Evolutionary conservation across 2,113 vertebrate genomes (phyloP), one percentile per base, ranked within the genome.

Genomic region (Phylloscopus trochilus): DNA sequence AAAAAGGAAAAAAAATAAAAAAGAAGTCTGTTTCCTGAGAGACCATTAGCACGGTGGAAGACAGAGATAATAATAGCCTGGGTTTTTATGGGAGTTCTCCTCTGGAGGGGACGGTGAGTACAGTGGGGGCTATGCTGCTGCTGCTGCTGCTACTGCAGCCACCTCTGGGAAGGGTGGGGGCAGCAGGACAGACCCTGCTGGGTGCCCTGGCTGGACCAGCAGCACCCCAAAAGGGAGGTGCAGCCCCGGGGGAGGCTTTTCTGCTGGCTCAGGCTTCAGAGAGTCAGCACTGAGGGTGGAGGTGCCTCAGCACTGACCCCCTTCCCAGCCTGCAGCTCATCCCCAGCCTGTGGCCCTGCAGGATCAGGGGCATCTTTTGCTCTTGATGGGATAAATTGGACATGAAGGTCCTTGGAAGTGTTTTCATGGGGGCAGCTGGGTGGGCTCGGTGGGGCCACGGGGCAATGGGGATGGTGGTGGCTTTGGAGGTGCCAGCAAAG

Each of bases 11-110:
- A 28, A 18, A 53, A 17, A 52, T 63, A 51, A 53, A n/a, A 33
- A 63, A 72, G 5, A 20, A 0, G 47, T 63, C 83, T 80, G 78
- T 92, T 95, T 96, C 95, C 94, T 92, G 94, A 96, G 96, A 95
- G 95, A 92, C 93, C 94, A 94, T 95, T 90, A 95, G 89, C 85
- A 92, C 41, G 28, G 87, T 90, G 85, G 94, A 89, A 97, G 95
- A 92, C 78, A 2, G 83, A 81, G 91, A 91, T 93, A 96, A 95
- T 77, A 94, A 96, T 92, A 92, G 90, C 89, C 72, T 28, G 79
- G 88, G 69, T 52, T 72, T 74, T 74, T 52, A 96, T n/a, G 84
- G 93, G 83, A 86, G 92, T 19, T 92, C 72, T 84, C 69, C 67
- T 80, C 87, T 73, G 66, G 70, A 68, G 89, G 87, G 70, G 84